Conservation (phyloP, 2,113 vertebrate genomes). For the Apteryx owenii region DNA sequence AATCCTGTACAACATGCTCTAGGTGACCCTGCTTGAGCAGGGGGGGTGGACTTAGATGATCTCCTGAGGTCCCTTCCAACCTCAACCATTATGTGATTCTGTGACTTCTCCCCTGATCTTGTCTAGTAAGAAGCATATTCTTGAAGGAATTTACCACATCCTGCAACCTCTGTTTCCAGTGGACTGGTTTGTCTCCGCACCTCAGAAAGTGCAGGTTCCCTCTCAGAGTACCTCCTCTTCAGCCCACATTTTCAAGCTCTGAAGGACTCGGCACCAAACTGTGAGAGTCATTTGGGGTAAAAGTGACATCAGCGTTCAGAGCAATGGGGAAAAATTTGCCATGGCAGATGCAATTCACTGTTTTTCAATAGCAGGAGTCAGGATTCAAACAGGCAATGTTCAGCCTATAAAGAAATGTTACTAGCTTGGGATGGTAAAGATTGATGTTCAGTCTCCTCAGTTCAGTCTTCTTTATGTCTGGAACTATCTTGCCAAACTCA, state of each 20-base stretch:
- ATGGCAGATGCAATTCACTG: not conserved
- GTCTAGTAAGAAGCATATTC: not conserved
- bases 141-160: not conserved
- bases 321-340: constrained; percentile 2
- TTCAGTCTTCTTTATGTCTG: not conserved
- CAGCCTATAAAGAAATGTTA: not conserved
- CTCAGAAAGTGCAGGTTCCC: not conserved
- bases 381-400: not conserved
- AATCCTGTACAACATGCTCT: too few species aligned
- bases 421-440: not conserved
- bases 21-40: too few species aligned
- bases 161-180: not conserved
- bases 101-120: not conserved
- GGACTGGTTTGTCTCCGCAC: not conserved
- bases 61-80: too few species aligned
- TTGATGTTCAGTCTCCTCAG: not conserved
- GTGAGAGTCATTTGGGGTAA: not conserved
- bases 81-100: too few species aligned
- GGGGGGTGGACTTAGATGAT: too few species aligned
- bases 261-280: not conserved
- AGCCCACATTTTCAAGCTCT: not conserved
- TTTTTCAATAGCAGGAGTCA: not conserved
- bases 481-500: not conserved
- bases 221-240: not conserved
- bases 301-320: not conserved